These are phyloP conservation scores for Idris sp. DNA, from an alignment of 1,140 invertebrate species.

Conservation along the genomic window DNA sequence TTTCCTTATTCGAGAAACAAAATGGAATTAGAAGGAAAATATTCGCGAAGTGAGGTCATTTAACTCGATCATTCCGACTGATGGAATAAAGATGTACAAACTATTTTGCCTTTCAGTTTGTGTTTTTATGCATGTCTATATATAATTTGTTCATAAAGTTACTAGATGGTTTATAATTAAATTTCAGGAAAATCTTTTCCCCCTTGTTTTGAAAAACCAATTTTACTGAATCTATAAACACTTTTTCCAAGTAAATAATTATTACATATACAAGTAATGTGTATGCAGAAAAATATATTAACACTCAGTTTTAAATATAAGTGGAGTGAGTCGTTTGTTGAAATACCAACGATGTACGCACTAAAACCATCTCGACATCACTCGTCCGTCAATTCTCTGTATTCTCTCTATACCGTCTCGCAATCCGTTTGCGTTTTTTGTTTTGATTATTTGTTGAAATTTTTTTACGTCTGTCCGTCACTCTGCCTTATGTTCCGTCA, in stretches of 20 bases:
- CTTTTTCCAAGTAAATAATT: background rate
- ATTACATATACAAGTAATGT: no score
- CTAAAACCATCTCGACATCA: conserved; percentile 57
- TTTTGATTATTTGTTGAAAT: conserved; percentile 58
- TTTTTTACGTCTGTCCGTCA: conserved; percentile 58
- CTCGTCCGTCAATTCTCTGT: conserved; percentile 57
- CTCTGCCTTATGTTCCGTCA: conserved; percentile 56
- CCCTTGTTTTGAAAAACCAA: no score
- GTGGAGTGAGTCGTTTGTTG: conserved; percentile 45
- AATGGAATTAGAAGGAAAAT: conserved; percentile 64
- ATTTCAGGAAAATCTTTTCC: no score
- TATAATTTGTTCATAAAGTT: no score
- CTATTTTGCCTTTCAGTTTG: conserved; percentile 41
- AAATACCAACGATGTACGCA: conserved; percentile 49
- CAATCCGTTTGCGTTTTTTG: conserved; percentile 60
- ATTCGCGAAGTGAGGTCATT: conserved; percentile 44
- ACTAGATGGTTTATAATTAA: no score
- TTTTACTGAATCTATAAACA: no score
- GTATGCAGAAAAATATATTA: background rate
- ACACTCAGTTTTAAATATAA: conserved; percentile 35
- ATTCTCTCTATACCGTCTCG: conserved; percentile 57
- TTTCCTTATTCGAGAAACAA: conserved; percentile 49
- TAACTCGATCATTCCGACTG: conserved; percentile 47
- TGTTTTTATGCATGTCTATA: conserved; percentile 30
- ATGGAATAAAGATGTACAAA: conserved; percentile 56